Percentiles rank a stretch among this genome's conserved stretches.
Evolutionary conservation across 1,140 invertebrate genomes (phyloP).

Genomic region (Prorops nasuta): DNA sequence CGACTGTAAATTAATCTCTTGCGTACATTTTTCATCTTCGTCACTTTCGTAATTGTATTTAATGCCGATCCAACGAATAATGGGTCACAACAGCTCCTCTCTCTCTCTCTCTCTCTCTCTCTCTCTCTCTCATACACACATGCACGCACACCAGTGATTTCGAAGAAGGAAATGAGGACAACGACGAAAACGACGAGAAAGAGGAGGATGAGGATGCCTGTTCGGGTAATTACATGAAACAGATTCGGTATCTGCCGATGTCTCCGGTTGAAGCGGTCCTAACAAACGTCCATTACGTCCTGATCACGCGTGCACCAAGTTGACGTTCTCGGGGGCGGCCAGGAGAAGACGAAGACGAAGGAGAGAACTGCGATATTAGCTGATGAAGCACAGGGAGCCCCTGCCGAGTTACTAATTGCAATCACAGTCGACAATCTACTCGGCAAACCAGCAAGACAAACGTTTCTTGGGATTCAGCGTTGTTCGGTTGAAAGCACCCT

Average conservation of each 20-base stretch:
- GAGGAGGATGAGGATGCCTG: conserved; percentile 11
- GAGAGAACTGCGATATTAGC: neutral
- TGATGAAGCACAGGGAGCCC: conserved; percentile 22
- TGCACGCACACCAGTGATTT: conserved; percentile 2
- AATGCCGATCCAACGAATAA: no score
- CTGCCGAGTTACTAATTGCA: conserved; percentile 44
- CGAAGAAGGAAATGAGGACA: neutral
- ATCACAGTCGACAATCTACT: conserved; percentile 37
- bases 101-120: neutral
- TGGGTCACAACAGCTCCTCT: no score
- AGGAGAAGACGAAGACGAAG: conserved; percentile 1
- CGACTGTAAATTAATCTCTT: no score
- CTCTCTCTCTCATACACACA: no score
- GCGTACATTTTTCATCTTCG: no score
- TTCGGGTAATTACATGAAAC: conserved; percentile 37
- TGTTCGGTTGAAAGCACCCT: conserved; percentile 17
- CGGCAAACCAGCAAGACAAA: conserved; percentile 20
- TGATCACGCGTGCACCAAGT: conserved; percentile 9
- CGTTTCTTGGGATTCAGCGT: no score
- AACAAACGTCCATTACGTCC: conserved; percentile 43
- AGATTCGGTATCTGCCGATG: conserved; percentile 42
- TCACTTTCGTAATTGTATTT: no score
- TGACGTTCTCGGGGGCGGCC: conserved; percentile 37
- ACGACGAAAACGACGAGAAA: neutral
- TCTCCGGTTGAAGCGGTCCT: conserved; percentile 23